Base-by-base conservation (phyloP, 92 coral and sea anemone species). In the Phenganax marumi region DNA sequence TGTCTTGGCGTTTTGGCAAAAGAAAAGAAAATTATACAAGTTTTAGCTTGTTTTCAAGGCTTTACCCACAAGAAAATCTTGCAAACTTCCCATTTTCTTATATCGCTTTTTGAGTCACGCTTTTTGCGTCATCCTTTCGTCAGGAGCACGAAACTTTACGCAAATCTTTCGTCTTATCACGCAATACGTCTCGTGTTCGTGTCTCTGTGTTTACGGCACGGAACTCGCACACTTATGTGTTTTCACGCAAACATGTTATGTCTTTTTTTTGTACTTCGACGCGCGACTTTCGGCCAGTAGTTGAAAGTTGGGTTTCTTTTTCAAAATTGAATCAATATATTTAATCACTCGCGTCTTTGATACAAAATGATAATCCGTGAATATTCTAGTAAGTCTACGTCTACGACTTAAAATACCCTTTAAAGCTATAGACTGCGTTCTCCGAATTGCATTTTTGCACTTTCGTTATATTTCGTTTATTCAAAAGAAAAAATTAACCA, bases 1-100 rank as follows among this genome's bases (percentile, higher is more conserved):
- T 56, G 49, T 56, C 65, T 43, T 21, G 14, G 8, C 49, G 11
- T 47, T 76, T 21, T n/a, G 68, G 51, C 50, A 39, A n/a, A 53
- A 17, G 14, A 7, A 18, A 66, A 9, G 72, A 11, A 39, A 62
- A 66, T 25, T 49, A 66, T 23, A 49, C 72, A 12, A 24, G 43
- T 66, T 66, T 66, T 21, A 23, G 17, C 3, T 10, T 14, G 49
- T 23, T 25, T 6, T 66, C 24, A 8, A 19, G 23, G 65, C 22
- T 58, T 58, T 25, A 64, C 2, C 10, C 19, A 19, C 70, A 25
- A 43, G 70, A 43, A 64, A 64, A 64, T 14, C 12, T 12, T 22
- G 72, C 17, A 1, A 66, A 66, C 49, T 66, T 66, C 72, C 72
- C 43, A 66, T 66, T 66, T 66, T 66, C 72, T 49, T 66, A 66